Conservation (phyloP, 2,888 invertebrate species). For the Sinopyrophorus schimmeli region DNA sequence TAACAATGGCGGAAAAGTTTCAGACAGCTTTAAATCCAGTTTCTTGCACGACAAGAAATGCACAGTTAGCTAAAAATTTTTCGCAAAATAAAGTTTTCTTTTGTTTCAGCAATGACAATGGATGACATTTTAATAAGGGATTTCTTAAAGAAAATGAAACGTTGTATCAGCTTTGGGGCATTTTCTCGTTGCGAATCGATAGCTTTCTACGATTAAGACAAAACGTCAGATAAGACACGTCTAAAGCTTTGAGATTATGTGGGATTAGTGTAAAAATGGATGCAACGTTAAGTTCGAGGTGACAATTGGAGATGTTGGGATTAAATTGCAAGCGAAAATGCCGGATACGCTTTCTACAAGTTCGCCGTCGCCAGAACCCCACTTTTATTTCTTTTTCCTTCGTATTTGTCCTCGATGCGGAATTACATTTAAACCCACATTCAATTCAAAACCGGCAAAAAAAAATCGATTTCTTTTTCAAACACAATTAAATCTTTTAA, state of each 20-base stretch:
- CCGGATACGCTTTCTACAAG: no score
- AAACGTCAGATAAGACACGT: slow-evolving; percentile 41
- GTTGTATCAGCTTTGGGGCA: slow-evolving; percentile 6
- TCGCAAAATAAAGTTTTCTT: slow-evolving; percentile 13
- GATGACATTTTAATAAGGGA: slow-evolving; percentile 19
- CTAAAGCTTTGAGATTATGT: slow-evolving; percentile 40
- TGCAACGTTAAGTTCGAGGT: slow-evolving; percentile 43
- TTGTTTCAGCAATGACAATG: slow-evolving; percentile 8
- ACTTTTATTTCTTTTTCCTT: no score
- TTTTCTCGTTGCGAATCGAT: slow-evolving; percentile 32
- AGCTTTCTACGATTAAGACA: slow-evolving; percentile 30
- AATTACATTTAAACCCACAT: no score
- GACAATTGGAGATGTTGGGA: slow-evolving; percentile 43
- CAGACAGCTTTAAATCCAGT: slow-evolving; percentile 39
- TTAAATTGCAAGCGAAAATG: slow-evolving; percentile 34
- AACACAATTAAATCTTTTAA: no score
- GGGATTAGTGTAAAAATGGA: slow-evolving; percentile 46
- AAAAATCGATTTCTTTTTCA: no score
- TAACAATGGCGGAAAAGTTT: slow-evolving; percentile 47
- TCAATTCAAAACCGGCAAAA: no score
- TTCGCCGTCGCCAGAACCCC: no score
- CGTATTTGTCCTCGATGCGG: no score
- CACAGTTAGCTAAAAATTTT: slow-evolving; percentile 14
- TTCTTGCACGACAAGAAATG: slow-evolving; percentile 14
- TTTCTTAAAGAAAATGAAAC: slow-evolving; percentile 6